Conservation (phyloP, 2,888 invertebrate species). For the Cheilosia vulpina region DNA sequence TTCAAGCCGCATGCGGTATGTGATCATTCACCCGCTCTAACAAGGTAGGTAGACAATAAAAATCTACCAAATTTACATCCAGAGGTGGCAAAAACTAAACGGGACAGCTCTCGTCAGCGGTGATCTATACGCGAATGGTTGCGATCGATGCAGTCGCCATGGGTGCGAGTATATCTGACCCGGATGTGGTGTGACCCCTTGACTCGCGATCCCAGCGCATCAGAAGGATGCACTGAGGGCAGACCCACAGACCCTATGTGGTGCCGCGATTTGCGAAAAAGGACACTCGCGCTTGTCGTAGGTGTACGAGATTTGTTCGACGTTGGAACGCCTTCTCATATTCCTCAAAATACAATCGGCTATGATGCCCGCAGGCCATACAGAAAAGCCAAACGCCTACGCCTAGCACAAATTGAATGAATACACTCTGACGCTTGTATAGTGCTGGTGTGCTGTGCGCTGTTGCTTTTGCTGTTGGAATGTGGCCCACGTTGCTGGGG, state of each 20-base stretch:
- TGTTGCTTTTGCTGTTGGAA: constrained; percentile 45
- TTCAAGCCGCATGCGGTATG: constrained; percentile 74
- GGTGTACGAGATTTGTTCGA: constrained; percentile 75
- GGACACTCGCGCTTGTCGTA: constrained; percentile 72
- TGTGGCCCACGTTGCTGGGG: constrained; percentile 71
- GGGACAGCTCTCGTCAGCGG: constrained; percentile 35
- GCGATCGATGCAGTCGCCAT: constrained; percentile 63
- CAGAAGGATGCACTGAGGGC: constrained; percentile 14
- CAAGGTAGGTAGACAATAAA: constrained; percentile 69
- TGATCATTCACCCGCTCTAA: constrained; percentile 75
- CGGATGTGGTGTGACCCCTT: constrained; percentile 69
- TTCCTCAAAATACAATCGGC: constrained; percentile 73
- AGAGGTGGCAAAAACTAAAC: constrained; percentile 69
- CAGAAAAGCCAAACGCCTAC: constrained; percentile 72
- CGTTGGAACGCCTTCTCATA: constrained; percentile 73
- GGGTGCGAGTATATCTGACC: constrained; percentile 49
- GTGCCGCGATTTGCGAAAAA: constrained; percentile 58
- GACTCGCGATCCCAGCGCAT: constrained; percentile 31
- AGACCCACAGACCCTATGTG: constrained; percentile 15
- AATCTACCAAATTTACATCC: constrained; percentile 61
- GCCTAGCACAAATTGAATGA: constrained; percentile 75
- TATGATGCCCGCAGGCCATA: constrained; percentile 72
- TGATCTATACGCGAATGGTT: constrained; percentile 22
- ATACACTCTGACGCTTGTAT: constrained; percentile 54
- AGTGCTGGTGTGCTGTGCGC: constrained; percentile 42